Evolutionary conservation across 53 echinoderm and acorn worm species (phyloP), one percentile per base, ranked within the genome.

Genomic region (Stichopus horrens): DNA sequence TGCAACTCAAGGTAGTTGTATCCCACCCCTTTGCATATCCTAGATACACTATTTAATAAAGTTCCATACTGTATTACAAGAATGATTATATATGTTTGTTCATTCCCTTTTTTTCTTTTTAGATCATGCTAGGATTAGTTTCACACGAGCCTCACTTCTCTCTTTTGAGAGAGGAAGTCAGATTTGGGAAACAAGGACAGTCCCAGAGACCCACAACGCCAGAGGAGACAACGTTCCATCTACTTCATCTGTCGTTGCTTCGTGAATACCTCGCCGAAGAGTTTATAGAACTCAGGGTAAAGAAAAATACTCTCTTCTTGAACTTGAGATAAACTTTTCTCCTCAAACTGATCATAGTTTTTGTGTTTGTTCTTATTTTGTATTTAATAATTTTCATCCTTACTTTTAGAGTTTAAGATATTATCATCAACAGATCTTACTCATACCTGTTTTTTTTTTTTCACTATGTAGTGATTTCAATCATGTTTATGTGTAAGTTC

Each of bases 61-160:
- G 0, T 37, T 37, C 37, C 37, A 37, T 37, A 37, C 37, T 37
- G 37, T 2, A 37, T 37, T 37, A 37, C 37, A 37, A 37, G 37
- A 37, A 37, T 1, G 2, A 37, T 37, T 37, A 37, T 37, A 37
- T 2, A 37, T 37, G 37, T 37, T 37, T 71, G 71, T 5, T 19
- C n/a, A 6, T 11, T 14, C 5, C 0, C 21, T 71, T 13, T 5
- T 54, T 18, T 56, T 77, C 58, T 58, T 91, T 79, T 11, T 73
- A 96, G 97, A 93, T 96, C 52, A 92, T 96, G 92, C 93, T 96
- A 7, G 97, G 97, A 8, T 90, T 96, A 21, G 93, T 93, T 5
- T 93, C 97, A 16, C 97, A 96, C 66, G 97, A 96, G 57, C 97
- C 97, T 52, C 97, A 96, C 65, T 95, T 96, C 86, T 96, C 97